Conservation (phyloP, 2,888 invertebrate genomes). For the Octonoba sinensis region DNA sequence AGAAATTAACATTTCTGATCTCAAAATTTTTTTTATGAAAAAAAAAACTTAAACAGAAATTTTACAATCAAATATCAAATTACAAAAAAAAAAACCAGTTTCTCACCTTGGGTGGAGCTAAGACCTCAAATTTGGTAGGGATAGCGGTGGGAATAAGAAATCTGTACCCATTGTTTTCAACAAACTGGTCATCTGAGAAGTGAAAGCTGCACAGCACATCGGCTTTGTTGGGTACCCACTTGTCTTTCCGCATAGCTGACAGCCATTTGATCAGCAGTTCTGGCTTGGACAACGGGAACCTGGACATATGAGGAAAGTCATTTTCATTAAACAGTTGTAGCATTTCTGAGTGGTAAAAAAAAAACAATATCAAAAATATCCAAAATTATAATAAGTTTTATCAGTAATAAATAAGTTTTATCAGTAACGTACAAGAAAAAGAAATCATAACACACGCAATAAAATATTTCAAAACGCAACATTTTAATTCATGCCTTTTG, state of each 20-base stretch:
- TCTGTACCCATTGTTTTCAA: conserved; percentile 41
- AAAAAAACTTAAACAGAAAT: too few species aligned
- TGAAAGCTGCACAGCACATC: conserved; percentile 51
- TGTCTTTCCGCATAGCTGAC: conserved; percentile 49
- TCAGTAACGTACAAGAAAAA: neutral
- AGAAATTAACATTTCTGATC: too few species aligned
- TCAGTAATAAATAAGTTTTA: neutral
- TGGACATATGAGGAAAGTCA: neutral
- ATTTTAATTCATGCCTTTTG: too few species aligned
- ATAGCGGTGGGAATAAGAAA: conserved; percentile 32
- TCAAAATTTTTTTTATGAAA: too few species aligned
- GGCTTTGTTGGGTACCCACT: conserved; percentile 47
- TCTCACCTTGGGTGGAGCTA: conserved; percentile 51
- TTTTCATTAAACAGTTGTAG: neutral
- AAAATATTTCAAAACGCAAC: too few species aligned
- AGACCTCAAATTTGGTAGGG: conserved; percentile 46
- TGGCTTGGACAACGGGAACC: conserved; percentile 44
- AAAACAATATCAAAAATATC: neutral
- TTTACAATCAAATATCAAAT: neutral
- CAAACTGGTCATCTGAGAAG: conserved; percentile 53
- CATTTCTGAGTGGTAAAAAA: neutral
- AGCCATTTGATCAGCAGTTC: conserved; percentile 46
- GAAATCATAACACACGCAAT: too few species aligned
- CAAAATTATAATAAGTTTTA: neutral
- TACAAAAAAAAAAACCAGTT: too few species aligned